A percentile compares a stretch with the other conserved stretches of the same genome.
Evolutionary conservation across 2,888 invertebrate species (phyloP).

Genomic region (Argynnis bischoffii): DNA sequence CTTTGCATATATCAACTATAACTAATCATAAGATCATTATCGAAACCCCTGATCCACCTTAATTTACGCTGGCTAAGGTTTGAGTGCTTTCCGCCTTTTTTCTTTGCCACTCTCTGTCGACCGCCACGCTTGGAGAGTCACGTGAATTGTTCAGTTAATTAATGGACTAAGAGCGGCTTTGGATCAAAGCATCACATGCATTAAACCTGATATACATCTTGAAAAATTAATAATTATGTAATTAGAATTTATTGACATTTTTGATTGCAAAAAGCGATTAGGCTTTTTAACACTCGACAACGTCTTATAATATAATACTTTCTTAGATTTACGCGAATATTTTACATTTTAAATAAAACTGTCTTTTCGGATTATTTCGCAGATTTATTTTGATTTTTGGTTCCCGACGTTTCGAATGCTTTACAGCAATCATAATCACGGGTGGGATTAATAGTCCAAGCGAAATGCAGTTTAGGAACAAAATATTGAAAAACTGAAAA

Average conservation of each 20-base stretch:
- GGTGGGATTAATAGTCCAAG: too few relatives aligned
- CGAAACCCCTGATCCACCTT: slow-evolving; percentile 46
- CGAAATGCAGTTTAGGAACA: too few relatives aligned
- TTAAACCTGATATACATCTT: slow-evolving; percentile 13
- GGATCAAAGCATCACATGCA: slow-evolving; percentile 28
- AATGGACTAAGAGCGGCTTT: slow-evolving; percentile 51
- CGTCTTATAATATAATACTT: too few relatives aligned
- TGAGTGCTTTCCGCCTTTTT: slow-evolving; percentile 53
- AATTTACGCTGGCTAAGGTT: slow-evolving; percentile 43
- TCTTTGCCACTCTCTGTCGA: slow-evolving; percentile 37
- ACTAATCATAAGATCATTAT: slow-evolving; percentile 29
- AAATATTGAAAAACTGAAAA: too few relatives aligned
- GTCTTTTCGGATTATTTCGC: too few relatives aligned
- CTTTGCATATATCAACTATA: slow-evolving; percentile 7
- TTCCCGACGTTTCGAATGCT: too few relatives aligned
- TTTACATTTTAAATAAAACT: too few relatives aligned
- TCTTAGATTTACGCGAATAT: too few relatives aligned
- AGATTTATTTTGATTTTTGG: too few relatives aligned
- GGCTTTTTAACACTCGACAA: too few relatives aligned
- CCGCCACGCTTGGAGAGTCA: slow-evolving; percentile 50
- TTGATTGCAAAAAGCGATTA: too few relatives aligned
- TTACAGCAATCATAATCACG: too few relatives aligned
- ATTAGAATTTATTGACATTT: not conserved
- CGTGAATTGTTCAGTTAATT: slow-evolving; percentile 63
- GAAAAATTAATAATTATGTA: not conserved